Conservation (phyloP, 2,888 invertebrate genomes). For the Antheraea yamamai region DNA sequence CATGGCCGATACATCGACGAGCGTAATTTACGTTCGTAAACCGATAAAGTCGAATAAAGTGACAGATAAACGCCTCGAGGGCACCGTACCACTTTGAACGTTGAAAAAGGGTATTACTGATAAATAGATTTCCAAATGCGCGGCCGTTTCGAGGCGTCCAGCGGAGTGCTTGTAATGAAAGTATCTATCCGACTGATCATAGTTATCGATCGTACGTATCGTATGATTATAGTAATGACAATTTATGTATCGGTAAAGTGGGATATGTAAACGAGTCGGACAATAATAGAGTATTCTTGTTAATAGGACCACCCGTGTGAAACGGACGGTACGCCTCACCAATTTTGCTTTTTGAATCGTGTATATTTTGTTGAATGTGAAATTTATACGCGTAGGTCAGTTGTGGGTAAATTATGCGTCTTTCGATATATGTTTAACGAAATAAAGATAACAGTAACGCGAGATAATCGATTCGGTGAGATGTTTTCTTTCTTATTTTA, state of each 20-base stretch:
- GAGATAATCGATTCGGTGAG: not conserved
- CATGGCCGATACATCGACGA: constrained; percentile 26
- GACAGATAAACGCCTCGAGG: constrained; percentile 50
- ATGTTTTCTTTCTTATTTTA: not conserved
- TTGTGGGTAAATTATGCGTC: constrained; percentile 5
- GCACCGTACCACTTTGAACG: constrained; percentile 32
- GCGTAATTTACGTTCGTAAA: constrained; percentile 60
- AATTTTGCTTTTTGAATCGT: constrained; percentile 7
- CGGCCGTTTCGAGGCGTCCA: constrained; percentile 56
- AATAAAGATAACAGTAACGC: constrained; percentile 8
- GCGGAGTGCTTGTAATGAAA: constrained; percentile 63
- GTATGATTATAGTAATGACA: constrained; percentile 76
- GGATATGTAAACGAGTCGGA: constrained; percentile 71
- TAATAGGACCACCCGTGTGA: constrained; percentile 73
- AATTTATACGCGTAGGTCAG: constrained; percentile 13
- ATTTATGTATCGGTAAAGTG: constrained; percentile 70
- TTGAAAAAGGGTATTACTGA: constrained; percentile 41
- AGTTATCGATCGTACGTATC: constrained; percentile 67
- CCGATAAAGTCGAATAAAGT: constrained; percentile 64
- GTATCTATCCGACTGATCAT: constrained; percentile 43
- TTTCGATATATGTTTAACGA: not conserved
- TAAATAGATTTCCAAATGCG: constrained; percentile 47
- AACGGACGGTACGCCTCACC: constrained; percentile 23
- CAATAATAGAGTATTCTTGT: constrained; percentile 48
- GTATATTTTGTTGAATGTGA: not conserved